These are phyloP conservation scores for Terrapene triunguis DNA, from an alignment of 2,113 vertebrate species.

Conservation along the genomic window DNA sequence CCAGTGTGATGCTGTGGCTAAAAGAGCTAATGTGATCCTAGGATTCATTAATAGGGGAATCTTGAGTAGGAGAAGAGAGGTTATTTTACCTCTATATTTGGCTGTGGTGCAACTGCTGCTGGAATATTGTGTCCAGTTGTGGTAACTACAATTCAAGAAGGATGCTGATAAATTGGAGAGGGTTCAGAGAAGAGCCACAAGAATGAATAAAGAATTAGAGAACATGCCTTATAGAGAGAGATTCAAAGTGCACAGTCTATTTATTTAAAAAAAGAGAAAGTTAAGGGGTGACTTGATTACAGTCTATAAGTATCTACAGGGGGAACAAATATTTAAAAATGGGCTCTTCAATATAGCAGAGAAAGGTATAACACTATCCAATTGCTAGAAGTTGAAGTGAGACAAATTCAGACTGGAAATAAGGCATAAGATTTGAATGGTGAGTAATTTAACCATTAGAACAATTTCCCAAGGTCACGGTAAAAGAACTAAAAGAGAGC, in stretches of 20 bases:
- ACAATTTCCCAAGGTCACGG: not conserved
- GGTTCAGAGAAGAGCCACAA: not conserved
- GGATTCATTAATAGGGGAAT: not conserved
- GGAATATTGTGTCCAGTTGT: too few species aligned
- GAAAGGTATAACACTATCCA: not conserved
- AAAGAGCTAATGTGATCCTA: not conserved
- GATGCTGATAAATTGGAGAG: not conserved
- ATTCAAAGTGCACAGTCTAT: not conserved
- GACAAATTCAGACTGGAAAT: not conserved
- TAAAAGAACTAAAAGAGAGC: too few species aligned
- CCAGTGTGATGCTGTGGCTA: too few species aligned
- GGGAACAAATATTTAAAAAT: not conserved
- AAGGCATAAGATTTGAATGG: not conserved
- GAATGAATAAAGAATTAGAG: not conserved
- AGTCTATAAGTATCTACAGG: not conserved
- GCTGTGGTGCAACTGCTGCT: not conserved
- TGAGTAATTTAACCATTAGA: not conserved
- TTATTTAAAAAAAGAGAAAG: not conserved
- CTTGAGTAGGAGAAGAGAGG: not conserved
- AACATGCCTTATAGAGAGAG: not conserved
- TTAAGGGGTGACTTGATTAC: not conserved
- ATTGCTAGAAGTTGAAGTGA: not conserved
- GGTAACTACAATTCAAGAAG: not conserved
- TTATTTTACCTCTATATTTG: not conserved
- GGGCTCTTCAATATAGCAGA: not conserved